Conservation (phyloP, 2,888 invertebrate species). For the Tricholauxania praeusta region DNA sequence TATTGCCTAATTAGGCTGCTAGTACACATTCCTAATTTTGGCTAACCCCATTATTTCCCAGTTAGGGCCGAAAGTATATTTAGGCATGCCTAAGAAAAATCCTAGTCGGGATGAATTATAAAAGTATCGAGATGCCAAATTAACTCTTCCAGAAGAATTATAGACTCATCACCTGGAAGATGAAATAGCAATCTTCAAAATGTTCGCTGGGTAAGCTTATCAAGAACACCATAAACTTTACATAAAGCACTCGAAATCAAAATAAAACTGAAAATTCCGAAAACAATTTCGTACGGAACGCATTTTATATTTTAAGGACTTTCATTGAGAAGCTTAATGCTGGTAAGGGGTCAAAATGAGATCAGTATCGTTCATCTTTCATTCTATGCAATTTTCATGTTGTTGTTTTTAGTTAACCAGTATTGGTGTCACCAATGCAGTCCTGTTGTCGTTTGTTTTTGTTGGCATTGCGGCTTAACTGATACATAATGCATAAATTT, state of each 20-base stretch:
- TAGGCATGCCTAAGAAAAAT: too few relatives aligned
- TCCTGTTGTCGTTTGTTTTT: neutral
- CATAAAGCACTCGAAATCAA: neutral
- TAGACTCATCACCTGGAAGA: too few relatives aligned
- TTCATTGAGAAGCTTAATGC: conserved; percentile 6
- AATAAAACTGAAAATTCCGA: neutral
- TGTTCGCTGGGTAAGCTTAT: too few relatives aligned
- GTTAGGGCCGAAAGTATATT: too few relatives aligned
- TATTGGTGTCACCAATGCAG: neutral
- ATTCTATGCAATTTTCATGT: neutral
- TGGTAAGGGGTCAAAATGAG: neutral
- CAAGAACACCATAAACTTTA: neutral
- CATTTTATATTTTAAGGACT: neutral
- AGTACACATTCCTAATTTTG: too few relatives aligned
- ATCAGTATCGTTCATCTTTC: too few relatives aligned
- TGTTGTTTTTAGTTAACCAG: neutral
- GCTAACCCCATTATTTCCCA: too few relatives aligned
- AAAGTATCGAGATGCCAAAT: too few relatives aligned
- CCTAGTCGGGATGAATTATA: too few relatives aligned
- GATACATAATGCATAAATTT: conserved; percentile 11
- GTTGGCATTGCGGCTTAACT: neutral
- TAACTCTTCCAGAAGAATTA: too few relatives aligned
- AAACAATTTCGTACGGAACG: neutral
- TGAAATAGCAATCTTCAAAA: too few relatives aligned
- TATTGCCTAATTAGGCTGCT: too few relatives aligned